Percentiles rank a stretch among this genome's conserved stretches.
Conservation (phyloP, 2,113 vertebrate genomes). For the Chrysemys picta region DNA sequence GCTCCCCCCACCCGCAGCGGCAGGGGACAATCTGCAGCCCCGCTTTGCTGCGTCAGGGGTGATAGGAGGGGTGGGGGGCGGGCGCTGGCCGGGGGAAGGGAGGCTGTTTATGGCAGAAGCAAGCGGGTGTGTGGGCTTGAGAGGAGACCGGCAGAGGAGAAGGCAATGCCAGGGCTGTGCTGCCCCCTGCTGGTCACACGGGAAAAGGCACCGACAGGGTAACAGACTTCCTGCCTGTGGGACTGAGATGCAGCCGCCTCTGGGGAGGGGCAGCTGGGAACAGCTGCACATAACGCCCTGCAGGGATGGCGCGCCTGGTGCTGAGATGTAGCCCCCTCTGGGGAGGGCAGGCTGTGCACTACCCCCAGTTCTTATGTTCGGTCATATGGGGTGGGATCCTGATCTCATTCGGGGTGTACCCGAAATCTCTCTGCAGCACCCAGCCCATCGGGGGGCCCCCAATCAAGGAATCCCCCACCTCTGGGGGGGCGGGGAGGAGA, state of each 20-base stretch:
- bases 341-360: neutral
- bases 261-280: neutral
- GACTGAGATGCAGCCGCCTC: neutral
- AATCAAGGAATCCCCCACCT: too few species aligned
- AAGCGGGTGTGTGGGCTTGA: neutral
- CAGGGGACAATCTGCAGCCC: too few species aligned
- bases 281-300: neutral
- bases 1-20: neutral
- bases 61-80: neutral
- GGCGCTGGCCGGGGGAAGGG: slow-evolving; percentile 7
- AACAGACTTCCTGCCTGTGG: neutral
- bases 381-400: neutral
- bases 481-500: too few species aligned
- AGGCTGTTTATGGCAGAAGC: slow-evolving; percentile 6
- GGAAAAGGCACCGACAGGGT: too few species aligned
- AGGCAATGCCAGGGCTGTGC: neutral
- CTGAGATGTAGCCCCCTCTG: neutral
- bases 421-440: neutral
- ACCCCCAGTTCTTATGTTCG: too few species aligned
- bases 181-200: neutral
- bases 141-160: neutral
- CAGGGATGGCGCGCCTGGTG: neutral
- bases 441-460: too few species aligned
- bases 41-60: slow-evolving; percentile 28
- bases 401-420: neutral